Conservation (phyloP, 2,113 vertebrate genomes). For the Xyrauchen texanus region DNA sequence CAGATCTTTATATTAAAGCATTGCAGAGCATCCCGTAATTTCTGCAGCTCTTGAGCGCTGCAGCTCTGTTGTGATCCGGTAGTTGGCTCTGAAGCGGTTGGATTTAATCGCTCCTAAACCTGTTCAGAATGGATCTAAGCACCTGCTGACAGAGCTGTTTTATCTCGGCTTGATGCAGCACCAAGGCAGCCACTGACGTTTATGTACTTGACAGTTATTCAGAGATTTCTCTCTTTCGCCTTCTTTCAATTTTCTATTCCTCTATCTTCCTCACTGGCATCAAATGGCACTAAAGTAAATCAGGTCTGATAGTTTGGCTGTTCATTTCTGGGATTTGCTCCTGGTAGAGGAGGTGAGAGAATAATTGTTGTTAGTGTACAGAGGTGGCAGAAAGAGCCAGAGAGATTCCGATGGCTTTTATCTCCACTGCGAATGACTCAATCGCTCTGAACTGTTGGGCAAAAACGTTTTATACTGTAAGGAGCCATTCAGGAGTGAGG, state of each 20-base stretch:
- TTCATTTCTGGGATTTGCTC: slow-evolving; percentile 19
- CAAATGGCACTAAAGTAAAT: slow-evolving; percentile 23
- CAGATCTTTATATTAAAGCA: neutral
- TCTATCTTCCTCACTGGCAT: slow-evolving; percentile 37
- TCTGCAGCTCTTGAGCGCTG: slow-evolving; percentile 10
- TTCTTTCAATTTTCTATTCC: slow-evolving; percentile 26
- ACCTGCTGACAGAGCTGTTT: slow-evolving; percentile 16
- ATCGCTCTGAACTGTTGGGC: neutral
- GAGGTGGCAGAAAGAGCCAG: neutral
- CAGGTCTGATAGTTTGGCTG: slow-evolving; percentile 28
- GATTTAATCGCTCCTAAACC: slow-evolving; percentile 5
- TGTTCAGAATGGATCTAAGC: neutral
- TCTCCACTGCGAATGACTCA: slow-evolving; percentile 4
- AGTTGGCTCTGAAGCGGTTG: slow-evolving; percentile 19
- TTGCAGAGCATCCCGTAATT: slow-evolving; percentile 15
- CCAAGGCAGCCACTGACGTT: neutral
- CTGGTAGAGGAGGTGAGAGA: slow-evolving; percentile 16
- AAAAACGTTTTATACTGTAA: neutral
- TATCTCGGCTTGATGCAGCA: slow-evolving; percentile 18
- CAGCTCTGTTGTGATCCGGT: slow-evolving; percentile 36
- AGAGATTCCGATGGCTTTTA: slow-evolving; percentile 1
- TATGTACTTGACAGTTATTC: slow-evolving; percentile 18
- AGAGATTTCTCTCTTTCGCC: slow-evolving; percentile 19
- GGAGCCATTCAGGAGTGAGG: too few species aligned
- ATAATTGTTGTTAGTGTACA: slow-evolving; percentile 7